Evolutionary conservation across 2,113 vertebrate genomes (phyloP).

Genomic region (Sardina pilchardus): DNA sequence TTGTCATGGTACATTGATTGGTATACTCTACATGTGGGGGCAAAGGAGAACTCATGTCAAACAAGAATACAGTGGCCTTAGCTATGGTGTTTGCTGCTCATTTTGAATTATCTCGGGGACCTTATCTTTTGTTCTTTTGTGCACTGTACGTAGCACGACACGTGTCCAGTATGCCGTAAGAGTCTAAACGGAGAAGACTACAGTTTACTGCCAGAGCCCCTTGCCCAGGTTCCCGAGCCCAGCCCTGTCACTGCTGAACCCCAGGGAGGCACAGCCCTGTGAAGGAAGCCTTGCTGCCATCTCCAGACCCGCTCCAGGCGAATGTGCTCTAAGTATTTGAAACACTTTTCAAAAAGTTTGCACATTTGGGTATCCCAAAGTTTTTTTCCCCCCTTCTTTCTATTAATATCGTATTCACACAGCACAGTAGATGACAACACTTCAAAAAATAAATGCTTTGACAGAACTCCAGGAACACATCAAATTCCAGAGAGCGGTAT

Average conservation of each 20-base stretch:
- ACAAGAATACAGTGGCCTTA: neutral
- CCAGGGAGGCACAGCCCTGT: conserved; percentile 58
- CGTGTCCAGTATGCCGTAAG: conserved; percentile 92
- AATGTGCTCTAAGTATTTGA: neutral
- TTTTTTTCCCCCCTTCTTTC: neutral
- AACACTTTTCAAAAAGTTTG: conserved; percentile 12
- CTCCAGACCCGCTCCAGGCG: neutral
- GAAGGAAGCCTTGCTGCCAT: conserved; percentile 31
- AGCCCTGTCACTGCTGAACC: conserved; percentile 69
- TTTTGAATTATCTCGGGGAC: neutral
- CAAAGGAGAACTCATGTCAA: neutral
- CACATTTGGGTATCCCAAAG: conserved; percentile 5
- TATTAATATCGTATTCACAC: neutral
- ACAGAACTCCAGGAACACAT: neutral
- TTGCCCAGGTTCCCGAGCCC: conserved; percentile 42
- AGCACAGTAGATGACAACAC: neutral
- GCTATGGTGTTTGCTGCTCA: neutral
- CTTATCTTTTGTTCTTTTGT: neutral
- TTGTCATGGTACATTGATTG: too few relatives aligned
- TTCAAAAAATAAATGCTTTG: neutral
- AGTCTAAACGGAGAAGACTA: conserved; percentile 86
- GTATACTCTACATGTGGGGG: neutral
- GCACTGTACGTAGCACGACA: conserved; percentile 81
- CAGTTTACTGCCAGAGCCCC: conserved; percentile 62
- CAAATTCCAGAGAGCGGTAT: neutral